Conservation (phyloP, 2,888 invertebrate genomes). For the Troides oblongomaculatus region DNA sequence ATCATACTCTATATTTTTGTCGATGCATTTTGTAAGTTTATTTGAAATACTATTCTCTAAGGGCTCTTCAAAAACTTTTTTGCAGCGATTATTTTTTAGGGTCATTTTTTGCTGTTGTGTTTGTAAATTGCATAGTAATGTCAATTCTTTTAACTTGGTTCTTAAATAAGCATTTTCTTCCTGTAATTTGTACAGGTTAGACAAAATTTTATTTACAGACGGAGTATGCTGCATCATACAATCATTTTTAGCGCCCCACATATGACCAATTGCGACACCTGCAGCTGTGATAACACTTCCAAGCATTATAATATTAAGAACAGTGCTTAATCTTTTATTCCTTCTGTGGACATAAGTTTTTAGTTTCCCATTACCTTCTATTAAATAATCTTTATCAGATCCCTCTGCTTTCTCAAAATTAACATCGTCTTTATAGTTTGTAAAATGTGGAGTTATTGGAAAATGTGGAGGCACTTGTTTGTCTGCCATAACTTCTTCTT, state of each 20-base stretch:
- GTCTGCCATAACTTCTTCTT: constrained; percentile 31
- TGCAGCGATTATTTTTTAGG: constrained; percentile 60
- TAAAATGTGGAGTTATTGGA: constrained; percentile 41
- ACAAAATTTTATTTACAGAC: constrained; percentile 71
- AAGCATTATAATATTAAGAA: constrained; percentile 70
- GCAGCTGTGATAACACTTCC: constrained; percentile 75
- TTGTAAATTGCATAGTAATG: constrained; percentile 49
- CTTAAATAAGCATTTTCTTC: constrained; percentile 72
- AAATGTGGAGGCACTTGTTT: constrained; percentile 41
- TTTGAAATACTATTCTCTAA: constrained; percentile 54
- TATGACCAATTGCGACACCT: constrained; percentile 74
- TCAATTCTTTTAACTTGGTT: constrained; percentile 65
- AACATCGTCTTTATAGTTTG: constrained; percentile 34
- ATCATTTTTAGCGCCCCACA: constrained; percentile 75
- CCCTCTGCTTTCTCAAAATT: constrained; percentile 48
- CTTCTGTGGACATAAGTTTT: constrained; percentile 74
- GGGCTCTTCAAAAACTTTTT: constrained; percentile 69
- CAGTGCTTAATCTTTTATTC: constrained; percentile 70
- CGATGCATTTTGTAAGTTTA: constrained; percentile 62
- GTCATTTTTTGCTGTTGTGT: constrained; percentile 47
- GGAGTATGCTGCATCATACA: constrained; percentile 59
- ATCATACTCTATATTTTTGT: constrained; percentile 43
- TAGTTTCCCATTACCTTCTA: constrained; percentile 55
- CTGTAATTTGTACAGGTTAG: constrained; percentile 73
- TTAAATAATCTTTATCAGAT: constrained; percentile 57